Base-by-base conservation (phyloP, 1,140 invertebrate species). In the Idris sp. region DNA sequence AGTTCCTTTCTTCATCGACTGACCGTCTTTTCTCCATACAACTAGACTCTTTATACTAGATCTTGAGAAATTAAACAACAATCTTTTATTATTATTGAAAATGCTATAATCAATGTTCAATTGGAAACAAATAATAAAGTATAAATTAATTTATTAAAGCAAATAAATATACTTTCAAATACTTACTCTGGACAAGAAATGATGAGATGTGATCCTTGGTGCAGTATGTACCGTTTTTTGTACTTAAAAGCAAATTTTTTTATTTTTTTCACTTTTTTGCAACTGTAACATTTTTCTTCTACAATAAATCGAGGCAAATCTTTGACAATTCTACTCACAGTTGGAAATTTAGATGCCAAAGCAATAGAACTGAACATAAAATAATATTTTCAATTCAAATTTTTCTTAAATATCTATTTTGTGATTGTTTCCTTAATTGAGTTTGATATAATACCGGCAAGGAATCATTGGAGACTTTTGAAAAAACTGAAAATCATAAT, bases 171-270 rank as follows among this genome's bases (percentile, higher is more conserved):
- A 4, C 30, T 10, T 25, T 6, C 19, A 46, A 15, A 4, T 51
- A 56, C 30, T 81, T 85, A 86, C 83, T 90, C 88, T 2, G 89
- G 89, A 75, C 90, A 91, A 19, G 82, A 48, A 43, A 90, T 72
- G 2, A 84, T 84, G 11, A 90, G 77, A 78, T 90, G 87, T 13
- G 87, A 83, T 51, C 87, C 87, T 78, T 90, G 86, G 2, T 78
- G 72, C 22, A 90, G 54, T 19, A 90, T 85, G 38, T 86, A 86
- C 56, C 81, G 84, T 72, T 82, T 89, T 49, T 81, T 83, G 25
- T 89, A 89, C 68, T 88, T 89, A 54, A 88, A 90, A 41, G 78
- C 69, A 35, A 80, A 16, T 53, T 83, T 85, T 81, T 85, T 74
- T 48, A 79, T 44, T 73, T 83, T 86, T 74, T 86, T 89, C 35